A percentile compares a stretch with the other conserved stretches of the same genome.
Evolutionary conservation across 2,888 invertebrate genomes (phyloP).

Genomic region (Buathra laborator): DNA sequence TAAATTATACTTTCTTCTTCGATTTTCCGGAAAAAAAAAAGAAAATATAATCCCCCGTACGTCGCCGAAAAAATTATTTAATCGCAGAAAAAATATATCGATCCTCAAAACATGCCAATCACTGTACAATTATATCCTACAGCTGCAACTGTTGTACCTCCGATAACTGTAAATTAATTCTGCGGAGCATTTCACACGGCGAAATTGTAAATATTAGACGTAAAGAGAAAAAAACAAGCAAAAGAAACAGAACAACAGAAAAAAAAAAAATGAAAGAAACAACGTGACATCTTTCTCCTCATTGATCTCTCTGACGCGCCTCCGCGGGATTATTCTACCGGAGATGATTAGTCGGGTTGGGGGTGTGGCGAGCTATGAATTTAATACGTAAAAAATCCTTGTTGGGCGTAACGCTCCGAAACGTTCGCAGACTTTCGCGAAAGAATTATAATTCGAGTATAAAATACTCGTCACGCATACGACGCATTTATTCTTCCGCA

Average conservation of each 20-base stretch:
- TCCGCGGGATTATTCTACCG: background rate
- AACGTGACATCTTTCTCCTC: background rate
- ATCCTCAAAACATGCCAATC: background rate
- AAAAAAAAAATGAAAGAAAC: conserved; percentile 1
- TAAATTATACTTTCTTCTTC: background rate
- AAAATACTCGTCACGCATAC: background rate
- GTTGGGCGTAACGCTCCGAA: background rate
- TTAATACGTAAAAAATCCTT: conserved; percentile 5
- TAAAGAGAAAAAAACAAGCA: conserved; percentile 41
- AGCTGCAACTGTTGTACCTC: conserved; percentile 35
- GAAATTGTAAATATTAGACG: conserved; percentile 62
- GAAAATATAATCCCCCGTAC: background rate
- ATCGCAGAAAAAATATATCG: background rate
- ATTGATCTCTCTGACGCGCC: conserved; percentile 1
- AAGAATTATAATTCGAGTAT: background rate
- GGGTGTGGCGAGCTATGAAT: background rate
- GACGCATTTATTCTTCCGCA: conserved; percentile 6
- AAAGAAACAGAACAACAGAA: background rate
- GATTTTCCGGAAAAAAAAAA: background rate
- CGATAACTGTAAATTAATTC: conserved; percentile 62
- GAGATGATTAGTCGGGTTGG: conserved; percentile 6
- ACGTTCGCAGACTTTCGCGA: background rate
- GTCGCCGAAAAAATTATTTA: background rate
- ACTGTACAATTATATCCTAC: background rate
- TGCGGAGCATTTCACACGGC: conserved; percentile 42